Percentiles rank a stretch among this genome's conserved stretches.
phyloP scores from a whole-genome alignment of 2,888 invertebrate species.

The Harpalus rufipes region DNA sequence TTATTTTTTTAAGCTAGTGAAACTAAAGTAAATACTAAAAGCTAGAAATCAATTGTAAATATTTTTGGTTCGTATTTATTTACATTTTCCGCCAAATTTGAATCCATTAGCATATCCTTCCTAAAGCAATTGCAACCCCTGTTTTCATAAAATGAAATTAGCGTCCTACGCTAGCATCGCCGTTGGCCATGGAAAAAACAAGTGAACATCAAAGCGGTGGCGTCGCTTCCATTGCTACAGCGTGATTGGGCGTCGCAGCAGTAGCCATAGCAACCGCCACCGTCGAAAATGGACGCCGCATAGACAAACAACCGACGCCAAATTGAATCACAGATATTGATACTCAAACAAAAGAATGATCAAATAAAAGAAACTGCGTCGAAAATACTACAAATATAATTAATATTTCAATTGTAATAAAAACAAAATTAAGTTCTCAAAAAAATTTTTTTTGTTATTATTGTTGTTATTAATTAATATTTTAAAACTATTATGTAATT shows the following conservation, averaged over 20 bases:
- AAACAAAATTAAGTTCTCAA: not conserved
- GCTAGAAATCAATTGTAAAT: too few relatives aligned
- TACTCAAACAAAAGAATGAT: too few relatives aligned
- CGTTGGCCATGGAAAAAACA: slow-evolving; percentile 24
- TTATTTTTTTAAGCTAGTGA: too few relatives aligned
- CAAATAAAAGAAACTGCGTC: too few relatives aligned
- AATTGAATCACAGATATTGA: not conserved
- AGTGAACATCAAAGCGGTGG: slow-evolving; percentile 31
- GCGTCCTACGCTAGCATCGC: slow-evolving; percentile 5
- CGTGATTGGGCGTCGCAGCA: slow-evolving; percentile 63
- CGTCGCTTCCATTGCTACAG: slow-evolving; percentile 61
- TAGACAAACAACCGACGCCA: not conserved
- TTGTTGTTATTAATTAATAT: not conserved
- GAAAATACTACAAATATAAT: too few relatives aligned
- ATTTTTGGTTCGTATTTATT: too few relatives aligned
- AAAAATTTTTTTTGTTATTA: not conserved
- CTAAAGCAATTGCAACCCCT: slow-evolving; percentile 20
- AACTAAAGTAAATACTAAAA: too few relatives aligned
- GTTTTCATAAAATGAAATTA: slow-evolving; percentile 6
- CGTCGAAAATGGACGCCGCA: slow-evolving; percentile 17
- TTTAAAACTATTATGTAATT: not conserved
- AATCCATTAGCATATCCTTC: not conserved
- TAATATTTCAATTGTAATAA: too few relatives aligned
- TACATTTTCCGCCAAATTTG: not conserved
- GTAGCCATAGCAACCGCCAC: slow-evolving; percentile 67